A percentile compares a stretch with the other conserved stretches of the same genome.
phyloP scores from a whole-genome alignment of 2,888 invertebrate species.

The Philaethria dido region DNA sequence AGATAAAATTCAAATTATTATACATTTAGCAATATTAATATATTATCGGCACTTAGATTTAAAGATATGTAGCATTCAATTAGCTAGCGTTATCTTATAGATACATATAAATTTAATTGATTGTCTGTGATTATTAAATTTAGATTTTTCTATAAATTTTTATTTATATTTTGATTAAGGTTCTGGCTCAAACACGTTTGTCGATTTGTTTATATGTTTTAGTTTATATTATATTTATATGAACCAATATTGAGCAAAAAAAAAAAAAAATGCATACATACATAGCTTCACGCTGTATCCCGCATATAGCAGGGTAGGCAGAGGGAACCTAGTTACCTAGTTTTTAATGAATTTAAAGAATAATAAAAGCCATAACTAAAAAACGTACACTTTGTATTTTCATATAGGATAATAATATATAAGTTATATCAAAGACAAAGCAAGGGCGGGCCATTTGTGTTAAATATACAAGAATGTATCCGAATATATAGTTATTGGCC shows the following conservation, averaged over 20 bases:
- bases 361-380: too few relatives aligned
- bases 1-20: not conserved
- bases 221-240: too few relatives aligned
- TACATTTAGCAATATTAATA: slow-evolving; percentile 5
- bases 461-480: slow-evolving; percentile 22
- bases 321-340: too few relatives aligned
- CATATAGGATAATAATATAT: not conserved
- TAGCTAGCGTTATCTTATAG: not conserved
- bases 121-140: not conserved
- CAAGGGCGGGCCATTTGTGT: not conserved
- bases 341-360: too few relatives aligned
- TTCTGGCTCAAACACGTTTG: too few relatives aligned
- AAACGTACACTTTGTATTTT: not conserved
- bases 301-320: too few relatives aligned
- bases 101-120: not conserved
- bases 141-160: not conserved
- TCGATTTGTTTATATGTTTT: too few relatives aligned
- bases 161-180: too few relatives aligned
- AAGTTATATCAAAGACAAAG: not conserved
- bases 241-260: too few relatives aligned
- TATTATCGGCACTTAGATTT: slow-evolving; percentile 1
- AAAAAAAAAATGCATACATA: too few relatives aligned
- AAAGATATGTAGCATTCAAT: slow-evolving; percentile 9
- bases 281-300: too few relatives aligned
- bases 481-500: slow-evolving; percentile 19